Evolutionary conservation across 2,113 vertebrate genomes (phyloP).

Genomic region (Podocnemis expansa): DNA sequence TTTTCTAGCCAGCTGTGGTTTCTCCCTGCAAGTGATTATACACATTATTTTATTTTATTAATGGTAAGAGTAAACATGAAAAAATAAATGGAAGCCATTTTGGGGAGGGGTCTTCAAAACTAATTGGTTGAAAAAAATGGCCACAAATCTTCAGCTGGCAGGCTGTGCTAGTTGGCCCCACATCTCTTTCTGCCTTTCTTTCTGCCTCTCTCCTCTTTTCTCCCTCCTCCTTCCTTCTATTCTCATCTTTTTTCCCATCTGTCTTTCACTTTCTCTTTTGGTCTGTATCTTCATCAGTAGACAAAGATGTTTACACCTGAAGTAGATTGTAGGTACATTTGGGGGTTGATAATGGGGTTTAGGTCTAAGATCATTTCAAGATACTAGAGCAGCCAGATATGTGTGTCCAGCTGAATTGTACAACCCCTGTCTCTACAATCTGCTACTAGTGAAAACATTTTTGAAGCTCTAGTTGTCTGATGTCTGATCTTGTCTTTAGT

Average conservation of each 20-base stretch:
- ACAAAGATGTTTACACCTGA: constrained; percentile 87
- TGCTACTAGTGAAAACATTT: constrained; percentile 85
- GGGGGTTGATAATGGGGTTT: constrained; percentile 67
- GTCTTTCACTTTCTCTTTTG: background rate
- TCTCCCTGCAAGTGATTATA: constrained; percentile 33
- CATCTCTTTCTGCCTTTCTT: constrained; percentile 47
- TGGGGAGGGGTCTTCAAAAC: constrained; percentile 17
- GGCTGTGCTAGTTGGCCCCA: constrained; percentile 74
- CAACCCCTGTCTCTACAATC: constrained; percentile 81
- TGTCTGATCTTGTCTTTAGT: constrained; percentile 70
- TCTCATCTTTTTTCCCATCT: background rate
- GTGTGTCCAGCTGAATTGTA: constrained; percentile 42
- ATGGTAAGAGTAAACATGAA: constrained; percentile 43
- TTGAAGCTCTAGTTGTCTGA: constrained; percentile 72
- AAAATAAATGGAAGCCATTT: constrained; percentile 40
- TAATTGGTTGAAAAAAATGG: background rate
- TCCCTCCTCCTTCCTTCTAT: background rate
- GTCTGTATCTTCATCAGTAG: constrained; percentile 60
- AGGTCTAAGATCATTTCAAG: constrained; percentile 26
- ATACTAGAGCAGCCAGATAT: constrained; percentile 53
- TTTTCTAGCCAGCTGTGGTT: constrained; percentile 76
- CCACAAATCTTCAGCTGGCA: constrained; percentile 69
- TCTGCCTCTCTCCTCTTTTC: background rate
- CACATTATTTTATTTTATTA: constrained; percentile 26
- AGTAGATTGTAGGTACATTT: constrained; percentile 82